Percentiles rank a stretch among this genome's conserved stretches.
phyloP scores from a whole-genome alignment of 1,140 invertebrate species.

The Callitettix versicolor region DNA sequence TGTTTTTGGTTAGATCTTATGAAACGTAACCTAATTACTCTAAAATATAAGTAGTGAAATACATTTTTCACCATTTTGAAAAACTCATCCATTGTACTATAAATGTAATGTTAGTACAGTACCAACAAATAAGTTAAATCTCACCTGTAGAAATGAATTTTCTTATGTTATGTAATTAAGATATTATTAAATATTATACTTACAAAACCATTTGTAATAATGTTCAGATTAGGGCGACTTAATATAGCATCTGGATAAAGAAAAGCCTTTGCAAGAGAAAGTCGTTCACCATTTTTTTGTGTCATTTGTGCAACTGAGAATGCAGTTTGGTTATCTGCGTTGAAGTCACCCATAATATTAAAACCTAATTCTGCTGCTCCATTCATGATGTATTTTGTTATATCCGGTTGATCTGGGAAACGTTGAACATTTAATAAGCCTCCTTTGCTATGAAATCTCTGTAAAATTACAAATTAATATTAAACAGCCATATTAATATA shows the following conservation, averaged over 20 bases:
- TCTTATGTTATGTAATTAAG: too few relatives aligned
- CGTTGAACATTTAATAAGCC: constrained; percentile 30
- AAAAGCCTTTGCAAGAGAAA: not conserved
- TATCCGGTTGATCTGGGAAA: constrained; percentile 39
- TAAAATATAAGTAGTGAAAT: too few relatives aligned
- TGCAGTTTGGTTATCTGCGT: constrained; percentile 32
- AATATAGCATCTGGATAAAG: not conserved
- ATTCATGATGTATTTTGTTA: constrained; percentile 42
- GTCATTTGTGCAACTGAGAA: not conserved
- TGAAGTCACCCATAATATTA: constrained; percentile 38
- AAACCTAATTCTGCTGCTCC: constrained; percentile 42
- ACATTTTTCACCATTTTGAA: too few relatives aligned
- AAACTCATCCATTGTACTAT: too few relatives aligned
- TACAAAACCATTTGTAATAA: not conserved
- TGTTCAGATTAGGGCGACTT: not conserved
- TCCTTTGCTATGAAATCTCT: not conserved
- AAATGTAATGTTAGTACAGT: too few relatives aligned
- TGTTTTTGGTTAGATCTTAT: too few relatives aligned
- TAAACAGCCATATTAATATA: too few relatives aligned
- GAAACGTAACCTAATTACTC: too few relatives aligned
- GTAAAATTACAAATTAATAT: too few relatives aligned
- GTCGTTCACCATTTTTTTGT: not conserved
- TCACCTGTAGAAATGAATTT: too few relatives aligned
- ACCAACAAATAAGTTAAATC: too few relatives aligned
- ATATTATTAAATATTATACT: not conserved